Base-by-base conservation (phyloP, 2,888 invertebrate species). In the Ochropleura plecta region DNA sequence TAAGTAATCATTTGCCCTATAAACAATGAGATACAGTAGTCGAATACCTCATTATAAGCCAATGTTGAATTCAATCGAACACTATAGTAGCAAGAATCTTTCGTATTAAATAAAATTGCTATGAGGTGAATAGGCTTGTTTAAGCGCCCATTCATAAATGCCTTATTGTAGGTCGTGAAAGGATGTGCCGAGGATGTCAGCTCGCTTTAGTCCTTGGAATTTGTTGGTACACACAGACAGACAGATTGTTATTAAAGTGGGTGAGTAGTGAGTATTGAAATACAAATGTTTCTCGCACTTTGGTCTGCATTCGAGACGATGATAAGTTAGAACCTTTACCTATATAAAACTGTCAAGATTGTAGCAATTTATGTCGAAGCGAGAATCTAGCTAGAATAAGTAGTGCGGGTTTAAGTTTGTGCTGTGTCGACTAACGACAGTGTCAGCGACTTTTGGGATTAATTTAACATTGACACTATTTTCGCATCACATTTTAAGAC, bases 201-300 rank as follows among this genome's bases (percentile, higher is more conserved):
- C 48, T 91, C 91, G 89, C 87, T 90, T 87, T 82, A 85, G 94
- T 94, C 94, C 95, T 95, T 95, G 94, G 85, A 88, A 88, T 84
- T 30, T 30, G 30, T 30, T 30, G 30, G 9, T 42, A 73, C 78
- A 82, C 71, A 81, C 44, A 76, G 73, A 76, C 77, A 73, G 76
- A 78, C 30, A 42, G 62, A 70, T 44, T 48, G 20, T 62, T 42
- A 66, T 57, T 67, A 60, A 65, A 73, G 44, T 78, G 14, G 44
- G 65, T 65, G 82, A 81, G 71, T 77, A 48, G 65, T 65, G 82
- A 81, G 71, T 77, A 71, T 71, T 77, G 12, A 69, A 81, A 68
- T 79, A 63, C 65, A 73, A 60, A 75, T 60, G 63, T 74, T 67
- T 64, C 40, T 62, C 18, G 65, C 40, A 59, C 51, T 60, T 49